Conservation (phyloP, 2,797 vertebrate species). For the Melanotaenia maccullochi region DNA sequence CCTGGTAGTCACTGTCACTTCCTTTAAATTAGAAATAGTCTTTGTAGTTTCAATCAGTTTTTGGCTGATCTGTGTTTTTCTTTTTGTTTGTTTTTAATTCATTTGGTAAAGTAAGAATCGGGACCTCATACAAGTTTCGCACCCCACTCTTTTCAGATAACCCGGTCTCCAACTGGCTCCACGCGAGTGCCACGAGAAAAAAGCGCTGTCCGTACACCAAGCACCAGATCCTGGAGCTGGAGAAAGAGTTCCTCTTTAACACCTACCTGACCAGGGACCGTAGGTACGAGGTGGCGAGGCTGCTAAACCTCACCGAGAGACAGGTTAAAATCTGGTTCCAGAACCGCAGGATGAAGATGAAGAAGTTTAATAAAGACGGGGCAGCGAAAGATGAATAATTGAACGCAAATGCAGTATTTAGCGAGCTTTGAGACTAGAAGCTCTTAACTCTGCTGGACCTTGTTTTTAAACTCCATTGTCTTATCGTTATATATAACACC, state of each 20-base stretch:
- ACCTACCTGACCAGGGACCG: conserved; percentile 98
- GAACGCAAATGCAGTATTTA: conserved; percentile 27
- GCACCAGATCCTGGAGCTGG: conserved; percentile 95
- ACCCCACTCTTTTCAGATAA: conserved; percentile 85
- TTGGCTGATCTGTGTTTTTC: conserved; percentile 14
- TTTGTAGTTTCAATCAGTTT: conserved; percentile 9
- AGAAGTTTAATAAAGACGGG: conserved; percentile 96
- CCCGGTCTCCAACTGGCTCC: conserved; percentile 95
- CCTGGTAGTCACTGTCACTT: conserved; percentile 1
- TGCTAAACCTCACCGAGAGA: conserved; percentile 94
- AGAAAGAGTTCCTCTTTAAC: conserved; percentile 97
- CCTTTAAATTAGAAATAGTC: not conserved
- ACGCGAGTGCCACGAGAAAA: conserved; percentile 95
- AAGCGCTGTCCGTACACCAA: conserved; percentile 96
- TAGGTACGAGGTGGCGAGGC: conserved; percentile 94
- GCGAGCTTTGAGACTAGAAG: conserved; percentile 52
- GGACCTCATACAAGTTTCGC: conserved; percentile 61
- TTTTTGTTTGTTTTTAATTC: not conserved
- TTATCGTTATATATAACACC: conserved; percentile 73
- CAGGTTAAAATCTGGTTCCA: conserved; percentile 99
- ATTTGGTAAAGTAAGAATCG: conserved; percentile 46
- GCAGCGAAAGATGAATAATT: conserved; percentile 86
- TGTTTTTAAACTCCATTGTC: conserved; percentile 72
- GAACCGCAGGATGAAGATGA: conserved; percentile 99
- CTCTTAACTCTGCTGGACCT: conserved; percentile 69